Evolutionary conservation across 2,113 vertebrate genomes (phyloP), one percentile per base, ranked within the genome.

Genomic region (Talpa occidentalis): DNA sequence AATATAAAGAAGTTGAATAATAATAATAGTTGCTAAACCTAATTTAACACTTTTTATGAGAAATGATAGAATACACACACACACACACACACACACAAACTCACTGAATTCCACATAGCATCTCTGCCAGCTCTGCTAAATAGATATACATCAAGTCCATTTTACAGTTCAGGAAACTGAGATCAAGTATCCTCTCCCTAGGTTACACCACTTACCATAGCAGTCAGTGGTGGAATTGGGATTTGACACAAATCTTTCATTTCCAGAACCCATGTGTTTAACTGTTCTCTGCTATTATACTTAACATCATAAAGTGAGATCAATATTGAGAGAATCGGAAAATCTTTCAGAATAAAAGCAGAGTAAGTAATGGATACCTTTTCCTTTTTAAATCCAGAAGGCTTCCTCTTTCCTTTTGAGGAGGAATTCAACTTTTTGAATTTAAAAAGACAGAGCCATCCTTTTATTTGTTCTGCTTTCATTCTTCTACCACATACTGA

Each of bases 151-250:
- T 88, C 17, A 90, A 83, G 49, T 9, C 44, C 78, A 56, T 95
- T 91, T 79, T 88, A 79, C 21, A 95, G 47, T 42, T 95, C 16
- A 91, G 24, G 40, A 76, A 88, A 62, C 67, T 76, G 15, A 88
- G 17, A 64, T 44, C 73, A 67, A 32, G 14, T 26, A 30, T 26
- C 5, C 15, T 22, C 21, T 2, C 21, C 21, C 54, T 22, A 52
- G 49, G 14, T 16, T 52, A 52, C 16, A 17, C 16, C 49, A 16
- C 49, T 92, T 40, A 79, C 77, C 8, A 0, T 17, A 47, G 37
- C n/a, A 78, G 9, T 22, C 32, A 85, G 32, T 69, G 35, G 62
- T 62, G 82, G 35, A 44, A n/a, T 21, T 67, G 79, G 47, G 37
- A 81, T 93, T 79, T 93, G 42, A 79, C 19, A 40, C 2, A 24